Evolutionary conservation across 2,888 invertebrate genomes (phyloP), one percentile per base, ranked within the genome.

Genomic region (Drosophila infuscata): DNA sequence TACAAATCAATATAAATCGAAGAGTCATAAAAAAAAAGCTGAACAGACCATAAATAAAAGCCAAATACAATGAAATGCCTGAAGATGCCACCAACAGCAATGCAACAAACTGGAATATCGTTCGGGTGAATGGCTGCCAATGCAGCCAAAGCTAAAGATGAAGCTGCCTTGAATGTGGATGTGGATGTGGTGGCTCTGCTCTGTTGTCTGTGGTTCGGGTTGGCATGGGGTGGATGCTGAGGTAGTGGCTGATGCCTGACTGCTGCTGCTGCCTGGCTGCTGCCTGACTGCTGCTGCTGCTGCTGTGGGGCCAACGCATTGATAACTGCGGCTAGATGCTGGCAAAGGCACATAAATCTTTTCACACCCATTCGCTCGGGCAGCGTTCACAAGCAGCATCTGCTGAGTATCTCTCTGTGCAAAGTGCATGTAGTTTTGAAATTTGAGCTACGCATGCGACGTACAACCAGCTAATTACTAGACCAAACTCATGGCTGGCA

Each of bases 401-500:
- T 38, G 58, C 60, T 61, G 59, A 38, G 88, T 84, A 84, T 79
- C 80, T 88, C 25, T 25, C 2, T 25, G 83, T 76, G 89, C 88
- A 88, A 84, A 89, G 84, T 84, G 84, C 88, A 88, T 85, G 88
- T 85, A 88, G 78, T 82, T 85, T 89, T 88, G 85, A 85, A 85
- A 85, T 85, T 85, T 85, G 85, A 85, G 85, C 85, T 83, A 85
- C 88, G 90, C 88, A 89, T 89, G 88, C 88, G 72, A 88, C 85
- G 80, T 62, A 56, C 72, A 38, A 51, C 29, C 69, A 75, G 85
- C 85, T 85, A 85, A 85, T 85, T 85, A 85, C 90, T 89, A 85
- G 88, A 89, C 83, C 88, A 88, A 85, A 82, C 87, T 69, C 48
- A 71, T 60, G 66, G 49, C 70, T 57, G 57, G 83, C 74, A 65